Evolutionary conservation across 2,888 invertebrate species (phyloP), one percentile per base, ranked within the genome.

Genomic region (Cheilosia variabilis): DNA sequence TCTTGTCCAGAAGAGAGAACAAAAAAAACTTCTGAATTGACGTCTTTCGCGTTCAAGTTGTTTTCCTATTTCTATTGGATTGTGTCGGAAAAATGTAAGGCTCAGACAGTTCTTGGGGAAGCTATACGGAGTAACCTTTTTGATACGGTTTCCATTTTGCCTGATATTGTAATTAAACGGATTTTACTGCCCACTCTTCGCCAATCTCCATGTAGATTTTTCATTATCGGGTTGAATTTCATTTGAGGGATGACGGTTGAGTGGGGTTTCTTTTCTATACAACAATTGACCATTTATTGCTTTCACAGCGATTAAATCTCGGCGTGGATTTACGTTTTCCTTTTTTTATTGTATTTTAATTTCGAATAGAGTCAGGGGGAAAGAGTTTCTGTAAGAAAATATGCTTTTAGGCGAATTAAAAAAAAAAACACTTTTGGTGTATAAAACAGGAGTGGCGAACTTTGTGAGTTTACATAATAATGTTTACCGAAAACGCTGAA

Each of bases 271-370:
- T 34, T 27, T 47, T 3, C 6, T 34, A 27, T 27, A 45, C 37
- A 41, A 31, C 58, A 72, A 72, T 65, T 72, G 79, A 72, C 58
- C 72, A 63, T 72, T 79, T 57, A 72, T 72, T 72, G 78, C 78
- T 79, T 79, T 79, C 72, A 15, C 45, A 34, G 19, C 58, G 75
- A 75, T 75, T 66, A 50, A 57, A 66, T 66, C 57, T 65, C 57
- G 45, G 45, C 31, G 53, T 41, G 45, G 62, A 50, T 60, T 60
- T 60, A 19, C 27, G 55, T 45, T 62, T 57, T 31, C n/a, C 22
- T 45, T 10, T 15, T 53, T 53, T 24, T 9, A 15, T 57, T 57
- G 19, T 55, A n/a, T 47, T 57, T 58, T 15, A 65, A 47, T 75
- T 55, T 57, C n/a, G 53, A n/a, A 72, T 45, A 60, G 34, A 34